Evolutionary conservation across 2,888 invertebrate species (phyloP).

Genomic region (Metopia argyrocephala): DNA sequence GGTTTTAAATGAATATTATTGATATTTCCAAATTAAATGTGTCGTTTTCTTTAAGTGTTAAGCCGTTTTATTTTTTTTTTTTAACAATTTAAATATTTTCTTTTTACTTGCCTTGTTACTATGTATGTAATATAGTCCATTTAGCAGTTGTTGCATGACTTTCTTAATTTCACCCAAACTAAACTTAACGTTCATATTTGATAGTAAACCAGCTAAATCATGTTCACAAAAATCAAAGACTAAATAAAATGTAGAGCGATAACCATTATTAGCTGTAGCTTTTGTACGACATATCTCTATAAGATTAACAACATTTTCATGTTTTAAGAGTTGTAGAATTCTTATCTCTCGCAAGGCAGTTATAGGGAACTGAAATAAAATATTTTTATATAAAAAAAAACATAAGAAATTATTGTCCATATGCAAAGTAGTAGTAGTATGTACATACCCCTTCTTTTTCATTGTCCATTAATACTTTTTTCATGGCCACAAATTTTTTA

Average conservation of each 20-base stretch:
- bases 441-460: conserved; percentile 95
- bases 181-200: conserved; percentile 97
- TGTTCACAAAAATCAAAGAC: conserved; percentile 99
- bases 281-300: conserved; percentile 98
- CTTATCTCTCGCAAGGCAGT: conserved; percentile 98
- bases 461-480: conserved; percentile 99
- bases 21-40: too few species aligned
- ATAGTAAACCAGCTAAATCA: conserved; percentile 96
- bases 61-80: not conserved
- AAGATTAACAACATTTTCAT: conserved; percentile 97
- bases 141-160: conserved; percentile 91
- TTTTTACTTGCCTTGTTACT: conserved; percentile 85
- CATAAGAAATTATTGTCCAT: too few species aligned
- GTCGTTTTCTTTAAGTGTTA: not conserved
- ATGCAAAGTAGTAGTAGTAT: too few species aligned
- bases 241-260: conserved; percentile 83
- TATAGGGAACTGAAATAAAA: conserved; percentile 90
- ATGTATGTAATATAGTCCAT: conserved; percentile 96
- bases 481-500: conserved; percentile 96
- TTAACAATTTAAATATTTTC: not conserved
- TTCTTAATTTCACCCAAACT: conserved; percentile 98
- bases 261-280: conserved; percentile 81
- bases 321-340: conserved; percentile 95
- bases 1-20: too few species aligned
- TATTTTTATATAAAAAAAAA: not conserved